Evolutionary conservation across 2,113 vertebrate species (phyloP), one percentile per base, ranked within the genome.

Genomic region (Candoia aspera): DNA sequence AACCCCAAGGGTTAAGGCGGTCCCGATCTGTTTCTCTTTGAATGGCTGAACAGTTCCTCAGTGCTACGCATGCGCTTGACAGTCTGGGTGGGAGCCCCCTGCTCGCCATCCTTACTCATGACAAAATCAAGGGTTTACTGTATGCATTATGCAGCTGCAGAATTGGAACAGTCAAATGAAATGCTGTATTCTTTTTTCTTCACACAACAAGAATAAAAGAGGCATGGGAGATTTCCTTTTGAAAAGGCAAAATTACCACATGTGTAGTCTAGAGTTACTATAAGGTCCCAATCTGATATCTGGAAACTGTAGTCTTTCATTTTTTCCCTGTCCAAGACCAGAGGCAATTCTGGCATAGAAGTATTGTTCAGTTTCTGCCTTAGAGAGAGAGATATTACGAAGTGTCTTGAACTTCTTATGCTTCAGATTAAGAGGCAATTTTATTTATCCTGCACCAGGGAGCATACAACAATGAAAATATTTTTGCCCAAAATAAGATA

Each of bases 121-220:
- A n/a, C n/a, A n/a, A n/a, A n/a, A n/a, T 68, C 64, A 68, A 68
- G n/a, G n/a, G 12, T 15, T n/a, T 15, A 13, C 11, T n/a, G 13
- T 68, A 68, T 68, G 29, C 64, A 94, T 59, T 86, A 90, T 17
- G 85, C 57, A 94, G 90, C 84, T 58, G 92, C 85, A 89, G 85
- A 95, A 95, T 33, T 33, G 62, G 24, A 95, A 89, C 55, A 93
- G 58, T 29, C 53, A 92, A 10, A 12, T 91, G 88, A 95, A 95
- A 92, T 2, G 84, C 58, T 95, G 12, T 68, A 68, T 93, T 90
- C 86, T 91, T 94, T 84, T 94, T 53, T 89, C 84, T 90, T 94
- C 68, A 64, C 84, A 88, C 89, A 54, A 94, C 90, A 84, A 87
- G 1, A 8, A 85, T 64, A 64, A 89, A 92, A 90, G 90, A 53